Percentiles rank a stretch among this genome's conserved stretches.
Conservation (phyloP, 2,113 vertebrate genomes). For the human (Homo sapiens) region GRCh38 chr6:163569001-163569500, state of each 20-base stretch:
- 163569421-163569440: constrained; percentile 90
- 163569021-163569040: constrained; percentile 80
- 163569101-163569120: constrained; percentile 81
- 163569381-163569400: constrained; percentile 90
- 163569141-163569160: constrained; percentile 84
- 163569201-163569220: constrained; percentile 83
- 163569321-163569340: constrained; percentile 68
- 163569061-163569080: constrained; percentile 80
- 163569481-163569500: constrained; percentile 91
- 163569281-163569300: constrained; percentile 78
- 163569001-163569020: constrained; percentile 71
- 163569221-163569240: constrained; percentile 79
- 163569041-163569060: constrained; percentile 82
- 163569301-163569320: constrained; percentile 79
- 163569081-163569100: constrained; percentile 84
- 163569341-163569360: constrained; percentile 83
- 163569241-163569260: constrained; percentile 81
- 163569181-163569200: constrained; percentile 81
- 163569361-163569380: constrained; percentile 84
- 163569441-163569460: constrained; percentile 88
- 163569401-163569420: constrained; percentile 88
- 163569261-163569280: constrained; percentile 80
- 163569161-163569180: constrained; percentile 79
- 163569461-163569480: constrained; percentile 91
- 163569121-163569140: constrained; percentile 79